A percentile compares a stretch with the other conserved stretches of the same genome.
phyloP scores from a whole-genome alignment of 1,140 invertebrate species.

The Lepeophtheirus salmonis region DNA sequence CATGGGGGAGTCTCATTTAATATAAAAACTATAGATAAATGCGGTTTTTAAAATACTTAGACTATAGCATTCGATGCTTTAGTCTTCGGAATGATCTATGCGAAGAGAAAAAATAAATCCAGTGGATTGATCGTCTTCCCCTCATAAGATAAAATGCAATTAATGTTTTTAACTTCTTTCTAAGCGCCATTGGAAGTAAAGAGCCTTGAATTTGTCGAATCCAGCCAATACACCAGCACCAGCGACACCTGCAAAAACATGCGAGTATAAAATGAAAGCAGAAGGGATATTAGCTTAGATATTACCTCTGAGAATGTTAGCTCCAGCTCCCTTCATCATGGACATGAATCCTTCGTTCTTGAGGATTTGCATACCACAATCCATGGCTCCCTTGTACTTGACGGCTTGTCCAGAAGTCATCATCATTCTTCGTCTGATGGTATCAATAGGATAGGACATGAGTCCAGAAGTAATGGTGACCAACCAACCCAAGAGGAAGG shows the following conservation, averaged over 20 bases:
- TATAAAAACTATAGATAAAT: too few relatives aligned
- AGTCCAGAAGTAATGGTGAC: conserved; percentile 74
- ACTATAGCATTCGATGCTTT: neutral
- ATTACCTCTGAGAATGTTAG: conserved; percentile 11
- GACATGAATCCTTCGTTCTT: conserved; percentile 17
- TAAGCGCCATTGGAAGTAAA: conserved; percentile 13
- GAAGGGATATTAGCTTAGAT: too few relatives aligned
- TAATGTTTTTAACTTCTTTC: too few relatives aligned
- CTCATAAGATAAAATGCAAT: too few relatives aligned
- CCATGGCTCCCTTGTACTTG: conserved; percentile 57
- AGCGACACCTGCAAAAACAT: too few relatives aligned
- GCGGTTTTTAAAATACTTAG: neutral
- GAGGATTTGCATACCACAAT: conserved; percentile 55
- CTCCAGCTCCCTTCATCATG: conserved; percentile 16
- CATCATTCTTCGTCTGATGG: conserved; percentile 80
- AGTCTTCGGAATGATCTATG: neutral
- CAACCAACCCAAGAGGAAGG: conserved; percentile 30
- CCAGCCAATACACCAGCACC: conserved; percentile 8
- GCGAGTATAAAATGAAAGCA: too few relatives aligned
- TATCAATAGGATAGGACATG: conserved; percentile 83
- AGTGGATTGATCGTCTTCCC: too few relatives aligned
- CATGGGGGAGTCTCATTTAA: too few relatives aligned
- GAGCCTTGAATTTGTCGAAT: conserved; percentile 13
- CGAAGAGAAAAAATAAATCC: too few relatives aligned
- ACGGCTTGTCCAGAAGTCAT: conserved; percentile 60